Percentiles rank a stretch among this genome's conserved stretches.
These are phyloP conservation scores for Amblyraja radiata DNA, from an alignment of 2,797 vertebrate genomes.

Conservation along the genomic window DNA sequence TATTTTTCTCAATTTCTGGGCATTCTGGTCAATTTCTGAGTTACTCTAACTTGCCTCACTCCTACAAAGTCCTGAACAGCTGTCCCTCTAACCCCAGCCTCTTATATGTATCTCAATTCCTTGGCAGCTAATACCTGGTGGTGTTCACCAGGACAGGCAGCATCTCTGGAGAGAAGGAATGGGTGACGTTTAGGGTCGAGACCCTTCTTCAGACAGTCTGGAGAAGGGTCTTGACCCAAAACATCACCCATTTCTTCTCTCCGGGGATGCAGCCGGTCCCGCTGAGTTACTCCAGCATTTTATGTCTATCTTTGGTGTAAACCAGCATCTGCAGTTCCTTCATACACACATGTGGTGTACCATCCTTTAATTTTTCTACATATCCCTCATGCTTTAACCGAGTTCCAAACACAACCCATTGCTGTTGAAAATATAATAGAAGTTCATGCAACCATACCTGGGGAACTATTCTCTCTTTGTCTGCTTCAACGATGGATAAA, in stretches of 20 bases:
- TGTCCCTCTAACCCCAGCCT: not conserved
- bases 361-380: not conserved
- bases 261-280: no score
- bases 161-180: no score
- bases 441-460: conserved; percentile 58
- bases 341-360: not conserved
- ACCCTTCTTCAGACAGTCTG: no score
- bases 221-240: no score
- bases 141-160: no score
- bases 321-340: no score
- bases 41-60: not conserved
- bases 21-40: no score
- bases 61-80: not conserved
- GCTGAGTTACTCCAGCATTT: no score
- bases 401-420: not conserved
- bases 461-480: conserved; percentile 61
- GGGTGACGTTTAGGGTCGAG: no score
- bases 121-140: not conserved
- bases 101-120: not conserved
- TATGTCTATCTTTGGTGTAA: no score
- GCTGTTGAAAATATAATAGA: not conserved
- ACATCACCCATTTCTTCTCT: no score
- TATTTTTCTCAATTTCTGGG: not conserved
- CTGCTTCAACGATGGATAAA: conserved; percentile 66
- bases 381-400: not conserved